Evolutionary conservation across 2,113 vertebrate genomes (phyloP).

Genomic region (Pelobates fuscus): DNA sequence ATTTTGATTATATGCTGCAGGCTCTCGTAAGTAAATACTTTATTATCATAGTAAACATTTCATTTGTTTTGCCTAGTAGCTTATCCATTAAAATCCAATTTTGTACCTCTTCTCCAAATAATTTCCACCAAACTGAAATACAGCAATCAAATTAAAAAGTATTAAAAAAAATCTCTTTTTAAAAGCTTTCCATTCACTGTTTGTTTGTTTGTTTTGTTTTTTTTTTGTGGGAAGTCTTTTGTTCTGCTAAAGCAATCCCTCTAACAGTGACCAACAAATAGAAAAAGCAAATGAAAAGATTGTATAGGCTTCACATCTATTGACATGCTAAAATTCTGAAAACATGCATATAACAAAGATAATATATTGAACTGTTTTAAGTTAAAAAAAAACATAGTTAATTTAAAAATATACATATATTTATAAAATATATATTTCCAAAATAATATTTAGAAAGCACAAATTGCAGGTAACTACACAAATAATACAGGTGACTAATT

Average conservation of each 20-base stretch:
- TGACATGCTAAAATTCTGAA: too few species aligned
- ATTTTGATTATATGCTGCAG: slow-evolving; percentile 57
- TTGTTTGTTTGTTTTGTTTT: too few species aligned
- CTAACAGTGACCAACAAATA: background rate
- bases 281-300: background rate
- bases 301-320: background rate
- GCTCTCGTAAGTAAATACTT: slow-evolving; percentile 54
- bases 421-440: too few species aligned
- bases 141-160: slow-evolving; percentile 32
- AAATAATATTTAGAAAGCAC: too few species aligned
- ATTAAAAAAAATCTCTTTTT: slow-evolving; percentile 30
- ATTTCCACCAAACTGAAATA: slow-evolving; percentile 24
- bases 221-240: too few species aligned
- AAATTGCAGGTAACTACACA: too few species aligned
- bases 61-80: slow-evolving; percentile 46
- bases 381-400: too few species aligned
- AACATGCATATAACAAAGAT: too few species aligned
- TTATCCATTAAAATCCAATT: slow-evolving; percentile 53
- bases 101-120: slow-evolving; percentile 49
- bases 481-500: too few species aligned
- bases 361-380: too few species aligned
- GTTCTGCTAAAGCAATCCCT: background rate
- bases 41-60: slow-evolving; percentile 50
- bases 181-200: slow-evolving; percentile 19
- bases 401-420: too few species aligned